Percentiles rank a stretch among this genome's conserved stretches.
These are phyloP conservation scores for Syngnathus scovelli DNA, from an alignment of 2,113 vertebrate genomes.

Conservation along the genomic window DNA sequence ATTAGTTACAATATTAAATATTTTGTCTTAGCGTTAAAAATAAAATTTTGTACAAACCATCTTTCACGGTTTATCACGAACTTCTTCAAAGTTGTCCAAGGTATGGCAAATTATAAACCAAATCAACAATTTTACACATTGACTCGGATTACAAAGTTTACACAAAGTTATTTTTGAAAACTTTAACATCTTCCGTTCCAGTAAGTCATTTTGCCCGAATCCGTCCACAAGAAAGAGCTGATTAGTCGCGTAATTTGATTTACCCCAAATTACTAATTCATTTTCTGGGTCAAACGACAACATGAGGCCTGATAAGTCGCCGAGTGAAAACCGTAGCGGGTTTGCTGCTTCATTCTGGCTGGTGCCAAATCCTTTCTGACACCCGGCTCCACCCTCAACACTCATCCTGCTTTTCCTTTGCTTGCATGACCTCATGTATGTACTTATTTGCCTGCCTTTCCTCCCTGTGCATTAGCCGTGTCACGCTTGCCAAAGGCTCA, in stretches of 20 bases:
- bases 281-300: constrained; percentile 22
- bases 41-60: too few relatives aligned
- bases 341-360: neutral
- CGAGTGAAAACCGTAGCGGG: neutral
- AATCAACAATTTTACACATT: neutral
- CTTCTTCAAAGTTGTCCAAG: too few relatives aligned
- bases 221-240: constrained; percentile 1
- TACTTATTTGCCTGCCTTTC: neutral
- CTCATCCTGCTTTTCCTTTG: neutral
- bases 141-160: neutral
- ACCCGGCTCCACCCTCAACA: neutral
- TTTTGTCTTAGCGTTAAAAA: too few relatives aligned
- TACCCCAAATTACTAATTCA: constrained; percentile 17
- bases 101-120: too few relatives aligned
- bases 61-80: too few relatives aligned
- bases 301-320: neutral
- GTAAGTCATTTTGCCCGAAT: neutral
- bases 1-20: too few relatives aligned
- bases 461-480: neutral
- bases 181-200: neutral
- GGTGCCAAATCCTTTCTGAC: neutral
- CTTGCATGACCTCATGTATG: neutral
- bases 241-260: constrained; percentile 6
- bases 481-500: neutral
- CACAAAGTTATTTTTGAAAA: neutral